Evolutionary conservation across 2,888 invertebrate genomes (phyloP), one percentile per base, ranked within the genome.

Genomic region (Phasia obesa): DNA sequence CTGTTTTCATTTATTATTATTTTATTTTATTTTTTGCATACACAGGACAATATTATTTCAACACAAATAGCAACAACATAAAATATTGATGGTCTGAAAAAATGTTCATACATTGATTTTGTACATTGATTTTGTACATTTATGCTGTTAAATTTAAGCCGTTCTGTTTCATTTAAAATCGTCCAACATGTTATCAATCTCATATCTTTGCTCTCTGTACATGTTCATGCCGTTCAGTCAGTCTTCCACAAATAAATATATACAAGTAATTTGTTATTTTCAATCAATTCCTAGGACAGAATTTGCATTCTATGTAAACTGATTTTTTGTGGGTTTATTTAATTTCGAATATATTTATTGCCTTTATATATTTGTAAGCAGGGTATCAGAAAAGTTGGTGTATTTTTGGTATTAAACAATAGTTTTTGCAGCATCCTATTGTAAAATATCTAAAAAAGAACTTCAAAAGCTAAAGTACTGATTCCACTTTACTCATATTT

Each of bases 271-370:
- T 59, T 67, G 76, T 51, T 67, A 67, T 51, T 76, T 76, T 69
- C 76, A 76, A 76, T 76, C 76, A 76, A 69, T 42, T 51, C 19
- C 49, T 42, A 59, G 59, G 51, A 76, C 59, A 76, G 21, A 69
- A 76, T 76, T 53, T 59, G 60, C 64, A 75, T 75, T 64, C 35
- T 65, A 17, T 75, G 35, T 75, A 65, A 55, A 65, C 35, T 23
- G 62, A 62, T 51, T 62, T 71, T 57, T 51, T 44, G 19, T 51
- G 49, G 17, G 7, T 60, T 49, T 42, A 57, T 59, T 51, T 42
- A 31, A 35, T n/a, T 44, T 13, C 17, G 51, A 73, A 19, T 60
- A 38, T 59, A 23, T n/a, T n/a, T n/a, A n/a, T n/a, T n/a, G 11
- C 21, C 13, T 17, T 55, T 17, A 25, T 27, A 21, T 64, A 17